These are phyloP conservation scores for Dascillus cervinus DNA, from an alignment of 2,888 invertebrate species.

Conservation along the genomic window DNA sequence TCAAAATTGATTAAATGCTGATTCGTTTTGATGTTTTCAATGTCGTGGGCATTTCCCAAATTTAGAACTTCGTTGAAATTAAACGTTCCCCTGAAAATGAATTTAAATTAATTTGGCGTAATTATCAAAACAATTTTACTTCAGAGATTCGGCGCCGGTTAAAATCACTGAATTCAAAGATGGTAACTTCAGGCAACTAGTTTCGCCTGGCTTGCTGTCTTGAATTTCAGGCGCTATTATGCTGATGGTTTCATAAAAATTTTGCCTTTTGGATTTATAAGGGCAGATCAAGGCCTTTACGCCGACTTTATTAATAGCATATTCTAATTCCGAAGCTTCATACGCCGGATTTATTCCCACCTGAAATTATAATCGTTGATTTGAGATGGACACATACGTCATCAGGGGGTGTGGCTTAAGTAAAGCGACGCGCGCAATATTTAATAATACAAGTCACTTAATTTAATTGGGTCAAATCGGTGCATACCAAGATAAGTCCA, in stretches of 20 bases:
- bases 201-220: slow-evolving; percentile 40
- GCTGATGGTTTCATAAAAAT: slow-evolving; percentile 59
- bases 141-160: slow-evolving; percentile 44
- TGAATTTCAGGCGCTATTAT: slow-evolving; percentile 53
- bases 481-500: slow-evolving; percentile 62
- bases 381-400: too few relatives aligned
- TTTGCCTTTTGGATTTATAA: slow-evolving; percentile 52
- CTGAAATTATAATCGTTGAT: slow-evolving; percentile 37
- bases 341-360: slow-evolving; percentile 75
- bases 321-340: slow-evolving; percentile 59
- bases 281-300: slow-evolving; percentile 60
- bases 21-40: slow-evolving; percentile 30
- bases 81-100: slow-evolving; percentile 39
- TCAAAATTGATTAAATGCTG: slow-evolving; percentile 56
- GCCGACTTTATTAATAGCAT: slow-evolving; percentile 63
- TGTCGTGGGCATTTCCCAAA: slow-evolving; percentile 27
- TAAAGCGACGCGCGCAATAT: too few relatives aligned
- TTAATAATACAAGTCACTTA: too few relatives aligned
- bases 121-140: slow-evolving; percentile 44
- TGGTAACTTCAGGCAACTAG: slow-evolving; percentile 45
- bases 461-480: too few relatives aligned
- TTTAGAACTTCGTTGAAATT: slow-evolving; percentile 39
- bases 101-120: slow-evolving; percentile 12
- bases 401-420: too few relatives aligned
- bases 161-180: slow-evolving; percentile 51